A percentile compares a stretch with the other conserved stretches of the same genome.
Conservation (phyloP, 2,113 vertebrate genomes). For the Sminthopsis crassicaudata region DNA sequence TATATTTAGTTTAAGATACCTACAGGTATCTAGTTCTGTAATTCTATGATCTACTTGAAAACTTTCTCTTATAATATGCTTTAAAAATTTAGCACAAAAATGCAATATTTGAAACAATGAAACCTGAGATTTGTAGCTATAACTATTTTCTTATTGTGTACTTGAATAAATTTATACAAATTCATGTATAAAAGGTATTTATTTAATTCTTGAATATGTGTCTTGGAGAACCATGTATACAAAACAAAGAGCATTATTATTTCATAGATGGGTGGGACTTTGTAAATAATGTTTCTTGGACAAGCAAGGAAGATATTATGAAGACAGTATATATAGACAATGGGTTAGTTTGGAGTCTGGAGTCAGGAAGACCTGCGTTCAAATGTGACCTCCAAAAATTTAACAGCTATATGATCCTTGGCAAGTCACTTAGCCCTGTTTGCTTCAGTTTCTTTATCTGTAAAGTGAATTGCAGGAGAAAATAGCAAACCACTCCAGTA, state of each 20-base stretch:
- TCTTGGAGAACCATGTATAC: background rate
- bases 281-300: background rate
- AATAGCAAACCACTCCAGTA: background rate
- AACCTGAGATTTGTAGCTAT: background rate
- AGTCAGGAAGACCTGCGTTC: background rate
- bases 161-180: background rate
- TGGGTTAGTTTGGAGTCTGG: background rate
- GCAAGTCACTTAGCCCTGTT: background rate
- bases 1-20: background rate
- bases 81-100: background rate
- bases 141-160: background rate
- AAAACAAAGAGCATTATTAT: background rate
- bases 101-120: background rate
- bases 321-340: background rate
- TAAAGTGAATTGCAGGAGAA: background rate
- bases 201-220: background rate
- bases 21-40: background rate
- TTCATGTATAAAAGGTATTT: background rate
- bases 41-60: background rate
- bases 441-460: background rate
- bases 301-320: background rate
- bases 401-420: background rate
- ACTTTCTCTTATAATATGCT: background rate
- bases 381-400: background rate
- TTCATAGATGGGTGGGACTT: background rate